Evolutionary conservation across 2,888 invertebrate species (phyloP), one percentile per base, ranked within the genome.

Genomic region (Rhimphoctona megacephalus): DNA sequence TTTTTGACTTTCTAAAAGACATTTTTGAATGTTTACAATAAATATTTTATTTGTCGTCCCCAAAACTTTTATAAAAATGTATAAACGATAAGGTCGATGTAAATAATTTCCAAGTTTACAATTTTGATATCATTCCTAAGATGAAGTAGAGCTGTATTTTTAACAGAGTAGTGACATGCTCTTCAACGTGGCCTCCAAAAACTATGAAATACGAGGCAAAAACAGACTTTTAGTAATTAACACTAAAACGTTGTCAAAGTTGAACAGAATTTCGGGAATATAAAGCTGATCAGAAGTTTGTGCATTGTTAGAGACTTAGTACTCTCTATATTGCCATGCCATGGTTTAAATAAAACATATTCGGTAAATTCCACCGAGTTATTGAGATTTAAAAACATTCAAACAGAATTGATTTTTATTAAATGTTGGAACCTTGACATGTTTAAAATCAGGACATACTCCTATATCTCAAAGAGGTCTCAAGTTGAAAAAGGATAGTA

Each of bases 391-490:
- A 17, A 17, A 11, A 30, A 61, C 30, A 61, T 61, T 61, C 61
- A 61, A 61, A 30, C 61, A 17, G 61, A 61, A 61, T 61, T 30
- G 61, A 61, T 54, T 73, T 73, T 5, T 49, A 33, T 30, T 19
- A n/a, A 73, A 54, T 73, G 54, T 73, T 73, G 36, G 54, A 54
- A 73, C 54, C 54, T 73, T 46, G 54, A 52, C 52, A 49, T 73
- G n/a, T 73, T 54, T 73, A 14, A 49, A 73, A 33, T 73, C 52
- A 49, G 36, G 73, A 49, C 49, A 17, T 11, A 30, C 5, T 61
- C 61, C 61, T 61, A 30, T 30, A 30, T 61, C 30, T 30, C 61
- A 61, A 30, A 25, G 57, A 61, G 61, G 61, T 61, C 61, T 17
- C 30, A 30, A 30, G 30, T 61, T 30, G 30, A 61, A 30, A 61